Conservation (phyloP, 2,113 vertebrate species). For the Periophthalmodon schlosseri region DNA sequence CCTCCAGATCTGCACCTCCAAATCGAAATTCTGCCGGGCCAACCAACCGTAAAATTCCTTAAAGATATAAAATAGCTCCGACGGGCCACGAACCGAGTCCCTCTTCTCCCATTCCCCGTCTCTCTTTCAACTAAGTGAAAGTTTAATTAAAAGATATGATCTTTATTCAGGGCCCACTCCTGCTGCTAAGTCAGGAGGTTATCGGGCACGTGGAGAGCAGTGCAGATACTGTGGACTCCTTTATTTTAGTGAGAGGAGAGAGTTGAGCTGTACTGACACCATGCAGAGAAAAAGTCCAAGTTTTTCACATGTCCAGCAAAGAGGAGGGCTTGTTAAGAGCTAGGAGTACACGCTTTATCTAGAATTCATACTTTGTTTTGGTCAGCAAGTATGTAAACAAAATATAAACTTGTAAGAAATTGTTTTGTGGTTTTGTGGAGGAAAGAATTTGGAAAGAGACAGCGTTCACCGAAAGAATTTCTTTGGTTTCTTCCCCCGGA, state of each 20-base stretch:
- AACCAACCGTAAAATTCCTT: constrained; percentile 41
- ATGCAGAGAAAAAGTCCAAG: constrained; percentile 4
- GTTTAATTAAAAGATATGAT: constrained; percentile 70
- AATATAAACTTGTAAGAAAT: too few species aligned
- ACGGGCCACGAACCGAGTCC: constrained; percentile 16
- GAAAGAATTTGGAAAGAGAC: too few species aligned
- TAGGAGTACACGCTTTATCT: neutral
- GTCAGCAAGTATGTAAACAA: too few species aligned
- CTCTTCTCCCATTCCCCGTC: neutral
- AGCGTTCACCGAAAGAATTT: too few species aligned
- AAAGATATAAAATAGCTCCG: constrained; percentile 46
- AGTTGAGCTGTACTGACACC: constrained; percentile 8
- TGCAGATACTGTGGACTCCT: constrained; percentile 15
- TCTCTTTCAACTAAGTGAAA: constrained; percentile 33
- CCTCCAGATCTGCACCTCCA: constrained; percentile 31
- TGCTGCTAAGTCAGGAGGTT: constrained; percentile 60
- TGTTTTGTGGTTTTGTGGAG: too few species aligned
- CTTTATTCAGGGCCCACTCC: constrained; percentile 49
- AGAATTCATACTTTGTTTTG: neutral
- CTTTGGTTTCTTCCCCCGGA: too few species aligned
- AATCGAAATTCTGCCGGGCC: constrained; percentile 40
- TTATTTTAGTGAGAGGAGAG: constrained; percentile 6
- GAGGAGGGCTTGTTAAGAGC: neutral
- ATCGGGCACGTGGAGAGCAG: constrained; percentile 47
- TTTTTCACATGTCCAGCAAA: neutral